Percentiles rank a stretch among this genome's conserved stretches.
These are phyloP conservation scores for Eledone cirrhosa DNA, from an alignment of 2,888 invertebrate genomes.

Conservation along the genomic window DNA sequence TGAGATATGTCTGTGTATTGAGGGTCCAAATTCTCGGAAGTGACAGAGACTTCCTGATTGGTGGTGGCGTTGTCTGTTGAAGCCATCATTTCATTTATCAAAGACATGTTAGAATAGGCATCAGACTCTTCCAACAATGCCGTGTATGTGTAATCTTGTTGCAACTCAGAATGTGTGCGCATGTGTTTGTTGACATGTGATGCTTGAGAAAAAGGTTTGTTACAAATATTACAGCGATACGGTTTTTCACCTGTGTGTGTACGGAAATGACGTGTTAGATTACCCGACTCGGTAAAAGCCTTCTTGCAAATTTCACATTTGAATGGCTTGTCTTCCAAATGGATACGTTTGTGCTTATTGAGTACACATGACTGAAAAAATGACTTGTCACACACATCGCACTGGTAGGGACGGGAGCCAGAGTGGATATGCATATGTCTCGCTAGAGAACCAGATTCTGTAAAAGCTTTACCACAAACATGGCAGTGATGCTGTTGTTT, in stretches of 20 bases:
- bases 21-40: neutral
- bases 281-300: constrained; percentile 18
- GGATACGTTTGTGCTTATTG: constrained; percentile 5
- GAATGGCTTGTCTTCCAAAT: constrained; percentile 4
- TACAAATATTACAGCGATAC: constrained; percentile 10
- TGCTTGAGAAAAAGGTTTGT: constrained; percentile 16
- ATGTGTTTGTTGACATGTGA: constrained; percentile 20
- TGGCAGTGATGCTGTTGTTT: neutral
- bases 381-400: constrained; percentile 3
- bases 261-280: neutral
- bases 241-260: constrained; percentile 17
- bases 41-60: neutral
- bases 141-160: neutral
- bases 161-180: neutral
- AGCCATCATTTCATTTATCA: neutral
- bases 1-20: neutral
- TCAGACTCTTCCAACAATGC: neutral
- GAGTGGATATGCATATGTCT: neutral
- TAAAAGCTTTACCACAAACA: neutral
- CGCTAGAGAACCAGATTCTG: neutral
- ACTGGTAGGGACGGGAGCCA: neutral
- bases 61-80: neutral
- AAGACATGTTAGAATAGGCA: neutral
- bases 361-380: constrained; percentile 5
- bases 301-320: constrained; percentile 17